A percentile compares a stretch with the other conserved stretches of the same genome.
phyloP scores from a whole-genome alignment of 2,113 vertebrate species.

The Verasper variegatus region DNA sequence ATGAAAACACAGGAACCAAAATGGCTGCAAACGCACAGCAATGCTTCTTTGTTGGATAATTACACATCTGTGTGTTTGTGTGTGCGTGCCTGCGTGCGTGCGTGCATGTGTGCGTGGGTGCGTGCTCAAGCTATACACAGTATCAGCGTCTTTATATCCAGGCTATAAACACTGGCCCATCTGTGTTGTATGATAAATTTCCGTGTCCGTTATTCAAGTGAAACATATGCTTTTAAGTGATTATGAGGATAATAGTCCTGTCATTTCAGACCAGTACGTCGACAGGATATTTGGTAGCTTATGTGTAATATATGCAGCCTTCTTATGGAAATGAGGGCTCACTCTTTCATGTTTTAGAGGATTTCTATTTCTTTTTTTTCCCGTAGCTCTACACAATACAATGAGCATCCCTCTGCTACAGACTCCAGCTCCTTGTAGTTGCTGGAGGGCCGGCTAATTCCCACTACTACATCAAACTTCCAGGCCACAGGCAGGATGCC shows the following conservation, averaged over 20 bases:
- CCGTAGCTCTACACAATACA: slow-evolving; percentile 20
- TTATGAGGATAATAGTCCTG: slow-evolving; percentile 49
- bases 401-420: slow-evolving; percentile 23
- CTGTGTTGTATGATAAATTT: slow-evolving; percentile 45
- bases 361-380: slow-evolving; percentile 23
- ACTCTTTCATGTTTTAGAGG: slow-evolving; percentile 48
- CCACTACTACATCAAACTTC: slow-evolving; percentile 45
- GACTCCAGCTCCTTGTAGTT: slow-evolving; percentile 8
- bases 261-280: slow-evolving; percentile 40
- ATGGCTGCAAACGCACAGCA: slow-evolving; percentile 34
- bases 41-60: slow-evolving; percentile 60
- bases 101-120: neutral
- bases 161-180: slow-evolving; percentile 45
- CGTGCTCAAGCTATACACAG: neutral
- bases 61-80: slow-evolving; percentile 57
- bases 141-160: slow-evolving; percentile 30
- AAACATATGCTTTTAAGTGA: slow-evolving; percentile 60
- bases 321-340: slow-evolving; percentile 44
- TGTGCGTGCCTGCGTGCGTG: neutral
- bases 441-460: slow-evolving; percentile 43
- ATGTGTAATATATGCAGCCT: slow-evolving; percentile 29
- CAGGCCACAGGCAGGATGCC: slow-evolving; percentile 49
- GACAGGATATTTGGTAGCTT: slow-evolving; percentile 38
- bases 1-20: slow-evolving; percentile 49
- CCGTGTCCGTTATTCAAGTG: slow-evolving; percentile 44